Conservation (phyloP, 2,797 vertebrate genomes). For the Borostomias antarcticus region DNA sequence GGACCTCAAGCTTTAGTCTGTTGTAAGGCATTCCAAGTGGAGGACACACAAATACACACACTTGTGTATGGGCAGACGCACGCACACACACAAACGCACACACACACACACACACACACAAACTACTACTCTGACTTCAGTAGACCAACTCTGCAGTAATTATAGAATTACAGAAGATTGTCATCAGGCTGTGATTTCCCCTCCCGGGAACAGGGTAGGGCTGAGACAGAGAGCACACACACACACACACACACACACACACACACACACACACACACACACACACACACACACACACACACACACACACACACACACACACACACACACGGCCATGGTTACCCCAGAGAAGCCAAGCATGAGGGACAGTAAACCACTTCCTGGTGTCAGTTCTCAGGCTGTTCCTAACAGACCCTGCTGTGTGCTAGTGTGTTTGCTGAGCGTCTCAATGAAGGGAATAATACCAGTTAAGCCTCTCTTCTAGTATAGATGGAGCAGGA, state of each 20-base stretch:
- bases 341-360: neutral
- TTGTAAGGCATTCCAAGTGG: too few species aligned
- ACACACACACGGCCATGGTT: neutral
- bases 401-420: neutral
- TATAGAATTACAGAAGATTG: neutral
- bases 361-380: neutral
- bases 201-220: too few species aligned
- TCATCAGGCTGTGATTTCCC: neutral
- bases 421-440: neutral
- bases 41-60: too few species aligned
- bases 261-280: neutral
- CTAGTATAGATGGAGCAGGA: neutral
- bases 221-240: neutral
- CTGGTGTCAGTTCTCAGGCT: neutral
- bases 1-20: too few species aligned
- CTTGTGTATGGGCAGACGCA: too few species aligned
- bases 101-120: conserved; percentile 8
- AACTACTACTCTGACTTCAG: neutral
- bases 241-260: neutral
- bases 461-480: neutral
- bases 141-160: neutral
- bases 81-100: too few species aligned
- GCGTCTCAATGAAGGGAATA: conserved; percentile 1
- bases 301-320: neutral
- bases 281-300: neutral